Base-by-base conservation (phyloP, 2,888 invertebrate genomes). In the Macrophya alboannulata region DNA sequence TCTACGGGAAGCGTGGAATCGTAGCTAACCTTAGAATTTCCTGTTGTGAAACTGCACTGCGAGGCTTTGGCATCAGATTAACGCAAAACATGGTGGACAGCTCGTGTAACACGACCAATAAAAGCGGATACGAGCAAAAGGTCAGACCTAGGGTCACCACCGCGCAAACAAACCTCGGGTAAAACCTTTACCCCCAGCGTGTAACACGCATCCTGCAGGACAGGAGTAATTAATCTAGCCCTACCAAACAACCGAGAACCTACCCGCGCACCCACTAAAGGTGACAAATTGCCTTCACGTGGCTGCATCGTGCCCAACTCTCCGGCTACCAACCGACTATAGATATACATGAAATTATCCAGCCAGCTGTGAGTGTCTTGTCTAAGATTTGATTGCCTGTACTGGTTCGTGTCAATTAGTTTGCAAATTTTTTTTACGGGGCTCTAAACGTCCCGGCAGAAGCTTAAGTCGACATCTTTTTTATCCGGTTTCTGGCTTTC, bases 171-270 rank as follows among this genome's bases (percentile, higher is more conserved):
- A 81, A 81, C 81, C 62, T 43, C 37, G 62, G 81, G 81, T 81
- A 25, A 59, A 81, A 81, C 59, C 81, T 62, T 81, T 81, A 31
- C 83, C 43, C 31, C 51, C 31, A 1, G 40, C 83, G 83, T 48
- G 55, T 65, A 65, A 21, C 83, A 37, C 71, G 88, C 89, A 88
- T 88, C 89, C 87, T 88, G 68, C 51, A 71, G 85, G 89, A 88
- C 87, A 88, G 88, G 89, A 90, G 90, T 92, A 92, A 93, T 93
- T 92, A 93, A 92, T 92, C 92, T 90, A 89, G 90, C 91, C 90
- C 90, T 71, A 71, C 92, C 91, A 92, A 91, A 92, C 91, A 89
- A 90, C 90, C 90, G 87, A 89, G 89, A 87, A 88, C 87, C 86
- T 89, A 86, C 87, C 88, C 85, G 86, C 87, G 86, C 88, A 88